Evolutionary conservation across 2,113 vertebrate genomes (phyloP), one percentile per base, ranked within the genome.

Genomic region (Menidia beryllina): DNA sequence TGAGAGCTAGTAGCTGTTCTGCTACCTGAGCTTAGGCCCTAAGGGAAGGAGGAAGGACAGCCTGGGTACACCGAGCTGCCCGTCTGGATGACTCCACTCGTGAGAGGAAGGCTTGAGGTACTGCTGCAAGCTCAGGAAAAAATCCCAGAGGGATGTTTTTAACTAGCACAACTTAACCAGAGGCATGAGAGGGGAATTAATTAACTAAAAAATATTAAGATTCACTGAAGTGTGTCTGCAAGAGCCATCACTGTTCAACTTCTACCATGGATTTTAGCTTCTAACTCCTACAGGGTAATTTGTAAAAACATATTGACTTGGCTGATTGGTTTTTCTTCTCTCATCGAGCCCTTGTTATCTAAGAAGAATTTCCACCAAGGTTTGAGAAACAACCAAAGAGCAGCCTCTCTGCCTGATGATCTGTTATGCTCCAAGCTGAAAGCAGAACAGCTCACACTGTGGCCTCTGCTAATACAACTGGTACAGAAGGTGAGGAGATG

Each of bases 1-100:
- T 82, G 91, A 93, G 86, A 90, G 77, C 53, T 48, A 65, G 81
- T 81, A 89, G 84, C 84, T 88, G 90, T 83, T 86, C 87, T 82
- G 85, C 79, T 84, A 91, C 84, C 82, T 84, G 90, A 93, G 86
- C 82, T 43, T 7, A 8, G 57, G 55, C 75, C 69, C 69, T 55
- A 15, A 39, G 77, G 34, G 74, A 81, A 54, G 45, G 45, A 61
- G 39, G 53, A 74, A 58, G 41, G 67, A 77, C 55, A 59, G 61
- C n/a, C 53, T 48, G 27, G 14, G 17, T 53, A 12, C 49, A n/a
- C 34, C 52, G 36, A 51, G 66, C 62, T 48, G 55, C 26, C 63
- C 62, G 61, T 58, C 67, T 66, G 64, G 56, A 79, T 54, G 21
- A 67, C 51, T 59, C 25, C 39, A 26, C 62, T 60, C 17, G 41